Percentiles rank a stretch among this genome's conserved stretches.
These are phyloP conservation scores for Hedychridium roseum DNA, from an alignment of 2,888 invertebrate species.

Conservation along the genomic window DNA sequence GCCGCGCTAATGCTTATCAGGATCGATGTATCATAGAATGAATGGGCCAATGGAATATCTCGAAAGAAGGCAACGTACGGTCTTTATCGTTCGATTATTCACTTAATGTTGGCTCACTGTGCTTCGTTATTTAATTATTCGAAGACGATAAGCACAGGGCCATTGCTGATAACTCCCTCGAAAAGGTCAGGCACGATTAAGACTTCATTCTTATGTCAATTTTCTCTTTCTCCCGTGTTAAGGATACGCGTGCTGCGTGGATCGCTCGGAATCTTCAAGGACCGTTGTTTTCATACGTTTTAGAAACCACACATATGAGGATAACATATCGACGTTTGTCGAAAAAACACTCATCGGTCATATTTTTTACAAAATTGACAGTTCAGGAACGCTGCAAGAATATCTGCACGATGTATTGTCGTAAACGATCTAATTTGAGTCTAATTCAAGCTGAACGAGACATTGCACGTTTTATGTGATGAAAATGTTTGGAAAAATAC, in stretches of 20 bases:
- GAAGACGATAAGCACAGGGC: constrained; percentile 50
- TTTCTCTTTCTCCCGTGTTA: constrained; percentile 4
- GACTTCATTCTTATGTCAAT: constrained; percentile 40
- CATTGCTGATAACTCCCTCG: constrained; percentile 42
- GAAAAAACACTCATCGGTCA: too few species aligned
- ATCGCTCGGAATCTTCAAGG: constrained; percentile 27
- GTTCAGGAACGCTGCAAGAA: not conserved
- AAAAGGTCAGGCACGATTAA: constrained; percentile 52
- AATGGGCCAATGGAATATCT: constrained; percentile 17
- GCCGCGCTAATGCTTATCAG: too few species aligned
- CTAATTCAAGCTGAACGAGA: too few species aligned
- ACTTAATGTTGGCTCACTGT: constrained; percentile 45
- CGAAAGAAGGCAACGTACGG: constrained; percentile 16
- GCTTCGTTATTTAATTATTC: constrained; percentile 58
- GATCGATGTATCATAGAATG: not conserved
- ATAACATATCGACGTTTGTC: too few species aligned
- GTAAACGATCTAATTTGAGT: too few species aligned
- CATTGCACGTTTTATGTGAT: too few species aligned
- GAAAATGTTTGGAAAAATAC: too few species aligned
- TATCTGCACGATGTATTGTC: not conserved
- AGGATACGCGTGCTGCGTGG: constrained; percentile 27
- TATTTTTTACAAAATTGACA: not conserved
- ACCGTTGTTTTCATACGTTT: constrained; percentile 20
- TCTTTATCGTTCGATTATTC: constrained; percentile 51
- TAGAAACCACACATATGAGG: constrained; percentile 8